A percentile compares a stretch with the other conserved stretches of the same genome.
These are phyloP conservation scores for Alligator sinensis DNA, from an alignment of 2,113 vertebrate species.

Conservation along the genomic window DNA sequence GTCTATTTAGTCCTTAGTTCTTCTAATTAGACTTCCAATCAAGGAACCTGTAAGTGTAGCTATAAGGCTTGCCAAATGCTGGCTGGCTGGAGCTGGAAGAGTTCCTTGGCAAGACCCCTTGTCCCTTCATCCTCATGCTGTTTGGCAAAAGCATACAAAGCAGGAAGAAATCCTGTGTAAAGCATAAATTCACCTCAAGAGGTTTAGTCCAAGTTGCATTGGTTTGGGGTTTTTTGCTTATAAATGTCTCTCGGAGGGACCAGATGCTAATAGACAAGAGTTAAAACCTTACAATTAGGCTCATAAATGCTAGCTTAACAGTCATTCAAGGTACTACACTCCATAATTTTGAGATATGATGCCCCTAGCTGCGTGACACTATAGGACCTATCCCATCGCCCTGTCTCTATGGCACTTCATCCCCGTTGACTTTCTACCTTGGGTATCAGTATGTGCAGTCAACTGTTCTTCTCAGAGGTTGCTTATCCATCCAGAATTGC, in stretches of 20 bases:
- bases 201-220: background rate
- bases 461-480: background rate
- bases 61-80: background rate
- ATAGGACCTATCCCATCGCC: accelerated
- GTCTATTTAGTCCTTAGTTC: background rate
- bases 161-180: background rate
- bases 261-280: background rate
- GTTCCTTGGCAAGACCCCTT: background rate
- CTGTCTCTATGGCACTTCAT: background rate
- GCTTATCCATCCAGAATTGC: background rate
- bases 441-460: background rate
- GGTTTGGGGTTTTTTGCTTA: background rate
- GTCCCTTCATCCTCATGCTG: background rate
- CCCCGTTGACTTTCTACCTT: accelerated
- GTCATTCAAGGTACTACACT: accelerated
- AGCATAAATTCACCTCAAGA: accelerated
- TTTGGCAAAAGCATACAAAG: background rate
- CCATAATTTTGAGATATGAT: background rate
- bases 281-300: background rate
- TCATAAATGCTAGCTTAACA: background rate
- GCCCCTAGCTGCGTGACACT: background rate
- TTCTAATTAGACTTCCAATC: background rate
- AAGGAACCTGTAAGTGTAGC: background rate
- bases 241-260: background rate
- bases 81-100: background rate